Evolutionary conservation across 2,113 vertebrate species (phyloP), one percentile per base, ranked within the genome.

Genomic region (Seriola rivoliana): DNA sequence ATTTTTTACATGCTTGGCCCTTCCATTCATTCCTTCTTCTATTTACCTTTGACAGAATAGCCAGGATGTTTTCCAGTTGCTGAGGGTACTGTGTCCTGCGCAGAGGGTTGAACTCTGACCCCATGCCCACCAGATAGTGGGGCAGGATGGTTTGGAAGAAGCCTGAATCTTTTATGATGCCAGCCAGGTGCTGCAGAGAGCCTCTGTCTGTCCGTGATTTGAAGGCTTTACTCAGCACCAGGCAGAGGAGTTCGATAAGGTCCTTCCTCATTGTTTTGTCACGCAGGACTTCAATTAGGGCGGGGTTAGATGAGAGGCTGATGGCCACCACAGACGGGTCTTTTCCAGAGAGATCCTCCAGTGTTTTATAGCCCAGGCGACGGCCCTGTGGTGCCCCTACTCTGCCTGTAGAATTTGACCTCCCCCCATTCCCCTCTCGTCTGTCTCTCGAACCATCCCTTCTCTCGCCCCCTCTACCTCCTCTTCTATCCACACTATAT

Each of bases 301-400:
- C 95, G 0, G 59, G 72, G 80, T 90, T 88, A 25, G 94, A 94
- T 40, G 96, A 96, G 50, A 99, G 96, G 0, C 95, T 96, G 88
- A 96, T 96, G 78, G 94, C 97, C 78, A 98, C 91, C 71, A 95
- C 95, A 23, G 96, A 97, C 0, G 97, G 91, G 0, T 97, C 96
- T 88, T 97, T 96, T 60, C 81, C 79, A 0, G 96, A 91, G 4
- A 99, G 96, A 32, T 90, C 94, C 91, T 96, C 94, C 17, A 99
- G 91, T 34, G 91, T 88, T 88, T 94, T 96, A 69, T 91, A 96
- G 44, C 97, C 95, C 48, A 98, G 86, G 69, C 80, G 93, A 65
- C 80, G 91, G 8, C 87, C 86, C 5, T 84, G 89, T 63, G 78
- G 88, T 46, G 90, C 67, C 64, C 93, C 88, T 23, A 80, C 81